phyloP scores from a whole-genome alignment of 2,113 vertebrate genomes.

The Spermophilus dauricus region DNA sequence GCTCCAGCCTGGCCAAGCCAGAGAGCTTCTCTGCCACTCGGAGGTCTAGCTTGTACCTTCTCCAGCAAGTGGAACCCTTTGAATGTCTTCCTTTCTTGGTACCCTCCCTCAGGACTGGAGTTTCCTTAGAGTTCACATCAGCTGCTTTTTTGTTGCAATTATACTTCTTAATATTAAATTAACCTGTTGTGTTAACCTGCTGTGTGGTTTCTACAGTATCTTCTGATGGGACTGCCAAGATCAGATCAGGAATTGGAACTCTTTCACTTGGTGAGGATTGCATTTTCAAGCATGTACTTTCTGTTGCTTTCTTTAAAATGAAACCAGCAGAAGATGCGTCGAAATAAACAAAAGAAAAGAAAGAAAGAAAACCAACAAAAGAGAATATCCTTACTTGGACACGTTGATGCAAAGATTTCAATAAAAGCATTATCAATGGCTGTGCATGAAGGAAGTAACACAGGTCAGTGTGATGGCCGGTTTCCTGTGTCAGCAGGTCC shows the following conservation, averaged over 20 bases:
- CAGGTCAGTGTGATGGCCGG: background rate
- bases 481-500: background rate
- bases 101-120: background rate
- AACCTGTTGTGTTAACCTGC: background rate
- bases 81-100: background rate
- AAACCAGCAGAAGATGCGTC: background rate
- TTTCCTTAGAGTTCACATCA: too few species aligned
- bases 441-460: background rate
- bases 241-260: background rate
- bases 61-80: background rate
- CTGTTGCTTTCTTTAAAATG: background rate
- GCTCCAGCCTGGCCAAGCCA: background rate
- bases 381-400: background rate
- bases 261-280: background rate
- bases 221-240: background rate
- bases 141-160: background rate
- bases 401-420: background rate
- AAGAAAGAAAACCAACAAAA: background rate
- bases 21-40: rapidly evolving
- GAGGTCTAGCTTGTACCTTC: background rate
- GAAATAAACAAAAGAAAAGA: background rate
- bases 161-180: background rate
- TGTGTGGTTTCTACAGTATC: background rate
- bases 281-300: background rate
- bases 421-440: background rate